Evolutionary conservation across 1,140 invertebrate species (phyloP), one percentile per base, ranked within the genome.

Genomic region (Atta cephalotes): DNA sequence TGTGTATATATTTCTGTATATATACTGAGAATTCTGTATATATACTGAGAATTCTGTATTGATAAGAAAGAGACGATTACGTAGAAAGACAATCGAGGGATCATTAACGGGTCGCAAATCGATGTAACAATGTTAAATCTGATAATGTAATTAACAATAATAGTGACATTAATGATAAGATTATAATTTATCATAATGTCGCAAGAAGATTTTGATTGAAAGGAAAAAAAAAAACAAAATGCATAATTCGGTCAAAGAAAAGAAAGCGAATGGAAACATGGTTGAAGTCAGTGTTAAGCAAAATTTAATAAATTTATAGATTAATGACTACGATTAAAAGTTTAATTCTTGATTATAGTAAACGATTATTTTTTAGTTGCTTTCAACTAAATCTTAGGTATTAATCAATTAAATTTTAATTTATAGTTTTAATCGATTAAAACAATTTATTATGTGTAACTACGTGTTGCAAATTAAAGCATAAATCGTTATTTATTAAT

Each of bases 1-100:
- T 31, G n/a, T 45, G 9, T 60, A 39, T 39, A 60, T 28, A 14
- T 31, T 31, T 49, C 28, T 39, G 18, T 77, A 25, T 25, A 25
- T 25, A 25, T 66, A 56, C 53, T 28, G 14, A 2, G 5, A 68
- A 68, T 14, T 70, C 14, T 16, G 14, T 28, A 65, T 21, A 25
- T 25, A 25, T 66, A 56, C 53, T 28, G 14, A 2, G 5, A 68
- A 68, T 14, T 70, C 14, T 16, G 14, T 28, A 65, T 21, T 79
- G 82, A 85, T 85, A 85, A 85, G 53, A 12, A 85, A 79, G 53
- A 12, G 12, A 3, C 28, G 39, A 66, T 79, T 79, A 68, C 49
- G 68, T 49, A 85, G 66, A 31, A 56, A 60, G n/a, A 39, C 65
- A 31, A 71, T 81, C 21, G 16, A 28, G n/a, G 45, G 1, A 25